Evolutionary conservation across 2,797 vertebrate species (phyloP).

Genomic region (Columba guinea): DNA sequence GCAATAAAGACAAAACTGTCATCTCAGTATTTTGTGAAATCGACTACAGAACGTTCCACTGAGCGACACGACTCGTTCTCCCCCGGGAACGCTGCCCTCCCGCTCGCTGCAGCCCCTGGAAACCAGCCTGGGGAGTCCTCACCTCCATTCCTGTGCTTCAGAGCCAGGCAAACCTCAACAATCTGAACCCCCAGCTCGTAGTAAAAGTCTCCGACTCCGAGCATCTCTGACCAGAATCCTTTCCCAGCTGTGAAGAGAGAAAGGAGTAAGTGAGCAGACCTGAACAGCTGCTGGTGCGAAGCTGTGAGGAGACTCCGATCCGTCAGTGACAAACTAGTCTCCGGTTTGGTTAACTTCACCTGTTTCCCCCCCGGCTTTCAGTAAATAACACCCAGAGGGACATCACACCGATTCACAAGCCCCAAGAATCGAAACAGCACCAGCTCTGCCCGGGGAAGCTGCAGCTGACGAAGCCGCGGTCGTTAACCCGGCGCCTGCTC

Average conservation of each 20-base stretch:
- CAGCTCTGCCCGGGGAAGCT: background rate
- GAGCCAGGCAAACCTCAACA: constrained; percentile 94
- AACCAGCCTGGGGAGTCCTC: constrained; percentile 1
- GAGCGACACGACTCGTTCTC: background rate
- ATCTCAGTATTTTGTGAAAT: background rate
- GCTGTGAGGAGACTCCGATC: background rate
- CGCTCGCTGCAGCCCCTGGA: background rate
- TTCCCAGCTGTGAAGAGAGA: constrained; percentile 85
- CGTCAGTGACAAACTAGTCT: background rate
- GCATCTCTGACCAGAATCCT: constrained; percentile 99
- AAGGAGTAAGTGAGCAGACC: background rate
- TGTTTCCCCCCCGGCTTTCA: background rate
- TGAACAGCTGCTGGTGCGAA: too few relatives aligned
- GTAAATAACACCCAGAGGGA: background rate
- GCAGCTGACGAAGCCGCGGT: background rate
- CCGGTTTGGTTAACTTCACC: too few relatives aligned
- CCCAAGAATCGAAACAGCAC: background rate
- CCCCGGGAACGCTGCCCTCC: background rate
- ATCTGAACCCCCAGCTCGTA: constrained; percentile 98
- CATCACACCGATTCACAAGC: background rate
- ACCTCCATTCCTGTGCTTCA: constrained; percentile 98
- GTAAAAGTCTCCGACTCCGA: constrained; percentile 97
- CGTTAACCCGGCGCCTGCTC: background rate
- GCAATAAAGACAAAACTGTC: background rate
- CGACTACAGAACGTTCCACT: background rate